These are phyloP conservation scores for Lethrus apterus DNA, from an alignment of 1,140 invertebrate genomes.

Conservation along the genomic window DNA sequence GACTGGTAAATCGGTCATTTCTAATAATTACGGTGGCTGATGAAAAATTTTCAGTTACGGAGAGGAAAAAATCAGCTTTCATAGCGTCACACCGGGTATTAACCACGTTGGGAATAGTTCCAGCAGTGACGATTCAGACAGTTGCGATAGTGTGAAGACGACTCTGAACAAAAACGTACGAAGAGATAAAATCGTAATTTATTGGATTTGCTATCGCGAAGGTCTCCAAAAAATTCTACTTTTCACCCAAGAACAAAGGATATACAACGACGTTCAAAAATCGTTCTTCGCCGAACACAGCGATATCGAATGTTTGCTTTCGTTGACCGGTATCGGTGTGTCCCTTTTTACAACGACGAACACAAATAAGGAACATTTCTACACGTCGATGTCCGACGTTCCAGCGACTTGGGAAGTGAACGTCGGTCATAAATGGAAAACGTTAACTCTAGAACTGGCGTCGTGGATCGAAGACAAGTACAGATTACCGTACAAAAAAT, in stretches of 20 bases:
- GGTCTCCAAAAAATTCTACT: conserved; percentile 67
- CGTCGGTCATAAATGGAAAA: conserved; percentile 71
- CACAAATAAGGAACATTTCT: conserved; percentile 34
- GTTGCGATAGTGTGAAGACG: conserved; percentile 41
- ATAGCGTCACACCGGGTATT: conserved; percentile 48
- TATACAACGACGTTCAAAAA: conserved; percentile 60
- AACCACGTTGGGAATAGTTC: conserved; percentile 26
- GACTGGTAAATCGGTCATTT: conserved; percentile 47
- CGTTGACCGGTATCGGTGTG: conserved; percentile 61
- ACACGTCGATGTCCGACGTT: conserved; percentile 55
- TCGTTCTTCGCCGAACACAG: conserved; percentile 64
- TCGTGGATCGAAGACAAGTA: conserved; percentile 79
- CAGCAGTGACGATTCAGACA: conserved; percentile 49
- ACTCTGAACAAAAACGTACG: conserved; percentile 43
- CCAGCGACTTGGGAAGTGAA: conserved; percentile 75
- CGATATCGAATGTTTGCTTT: conserved; percentile 61
- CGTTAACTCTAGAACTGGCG: conserved; percentile 65
- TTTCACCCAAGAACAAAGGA: conserved; percentile 72
- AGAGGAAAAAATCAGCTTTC: conserved; percentile 59
- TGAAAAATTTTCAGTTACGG: conserved; percentile 51
- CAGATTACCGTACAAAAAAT: conserved; percentile 56
- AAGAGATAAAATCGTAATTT: conserved; percentile 60
- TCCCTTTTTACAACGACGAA: conserved; percentile 50
- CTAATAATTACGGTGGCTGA: conserved; percentile 7
- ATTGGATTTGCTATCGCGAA: conserved; percentile 76